A percentile compares a stretch with the other conserved stretches of the same genome.
Evolutionary conservation across 2,797 vertebrate species (phyloP).

Genomic region (Melanotaenia parkinsoni): DNA sequence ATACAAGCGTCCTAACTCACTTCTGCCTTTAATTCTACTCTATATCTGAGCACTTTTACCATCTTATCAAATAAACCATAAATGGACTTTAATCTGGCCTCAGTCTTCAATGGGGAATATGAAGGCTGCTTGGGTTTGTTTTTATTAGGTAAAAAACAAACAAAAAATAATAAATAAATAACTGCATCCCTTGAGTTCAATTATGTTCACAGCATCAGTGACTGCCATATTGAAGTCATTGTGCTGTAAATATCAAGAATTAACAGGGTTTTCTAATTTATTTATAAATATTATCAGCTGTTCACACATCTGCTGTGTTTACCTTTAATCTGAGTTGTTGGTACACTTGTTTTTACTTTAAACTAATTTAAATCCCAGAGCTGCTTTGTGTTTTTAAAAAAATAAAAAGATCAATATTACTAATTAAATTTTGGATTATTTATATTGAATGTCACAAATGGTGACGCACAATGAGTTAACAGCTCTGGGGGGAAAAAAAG

Average conservation of each 20-base stretch:
- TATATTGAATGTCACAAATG: background rate
- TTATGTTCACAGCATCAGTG: conserved; percentile 9
- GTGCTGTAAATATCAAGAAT: background rate
- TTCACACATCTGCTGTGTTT: background rate
- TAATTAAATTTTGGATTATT: background rate
- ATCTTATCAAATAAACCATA: background rate
- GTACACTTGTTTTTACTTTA: conserved; percentile 21
- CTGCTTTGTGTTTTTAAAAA: background rate
- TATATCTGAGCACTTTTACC: background rate
- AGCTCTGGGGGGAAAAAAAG: background rate
- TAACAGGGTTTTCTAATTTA: background rate
- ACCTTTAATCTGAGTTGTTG: background rate
- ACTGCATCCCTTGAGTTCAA: conserved; percentile 5
- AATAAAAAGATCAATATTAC: background rate
- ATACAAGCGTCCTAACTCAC: conserved; percentile 10
- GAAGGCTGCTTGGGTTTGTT: background rate
- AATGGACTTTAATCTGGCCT: background rate
- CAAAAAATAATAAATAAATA: no score
- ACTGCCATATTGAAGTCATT: conserved; percentile 15
- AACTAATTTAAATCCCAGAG: background rate
- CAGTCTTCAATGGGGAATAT: background rate
- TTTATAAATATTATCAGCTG: background rate
- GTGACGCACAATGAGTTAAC: background rate
- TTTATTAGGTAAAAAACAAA: background rate
- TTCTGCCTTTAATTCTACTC: conserved; percentile 16